Evolutionary conservation across 30 jellyfish, hydroid and myxozoan genomes (phyloP), one percentile per base, ranked within the genome.

Genomic region (Aurelia sp.): DNA sequence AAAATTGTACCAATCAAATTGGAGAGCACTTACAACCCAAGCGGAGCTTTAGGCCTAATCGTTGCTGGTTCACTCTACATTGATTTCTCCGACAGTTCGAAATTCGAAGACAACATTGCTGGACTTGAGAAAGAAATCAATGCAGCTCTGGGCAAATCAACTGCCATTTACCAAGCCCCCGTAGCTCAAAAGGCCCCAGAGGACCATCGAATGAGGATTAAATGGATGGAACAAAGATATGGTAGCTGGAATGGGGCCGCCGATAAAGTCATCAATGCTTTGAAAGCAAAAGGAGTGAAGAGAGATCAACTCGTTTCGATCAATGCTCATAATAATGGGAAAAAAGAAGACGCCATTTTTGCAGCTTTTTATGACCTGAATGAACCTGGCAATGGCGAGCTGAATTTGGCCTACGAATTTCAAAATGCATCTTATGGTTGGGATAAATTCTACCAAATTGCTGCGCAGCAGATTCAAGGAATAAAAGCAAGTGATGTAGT

Each of bases 41-140:
- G 67, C 15, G 89, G 80, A 13, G 89, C 70, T 16, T 62, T 78
- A 17, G 89, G 89, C 41, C 80, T 78, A 2, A 20, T 78, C 35
- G 80, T 78, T 10, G 89, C 89, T 8, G 89, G 89, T 8, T 40
- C 51, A 17, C 44, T 17, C 2, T 78, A 60, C 63, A 64, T 78
- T 63, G 89, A 78, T 50, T 78, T 78, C 80, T 62, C 69, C 48
- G 80, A 78, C 67, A 13, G 50, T 59, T 13, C 80, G n/a, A 41
- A 35, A 6, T 78, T 78, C 30, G 67, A 60, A 13, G 80, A 62
- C 40, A 78, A 61, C 70, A 62, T 78, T 4, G 79, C 30, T 30
- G 19, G 71, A 17, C 77, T 78, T 20, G 48, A 65, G 52, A 65
- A 47, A 47, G 81, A 78, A 41, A 78, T 78, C 58, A 55, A 38